Conservation (phyloP, 2,888 invertebrate species). For the Phaonia tiefii region DNA sequence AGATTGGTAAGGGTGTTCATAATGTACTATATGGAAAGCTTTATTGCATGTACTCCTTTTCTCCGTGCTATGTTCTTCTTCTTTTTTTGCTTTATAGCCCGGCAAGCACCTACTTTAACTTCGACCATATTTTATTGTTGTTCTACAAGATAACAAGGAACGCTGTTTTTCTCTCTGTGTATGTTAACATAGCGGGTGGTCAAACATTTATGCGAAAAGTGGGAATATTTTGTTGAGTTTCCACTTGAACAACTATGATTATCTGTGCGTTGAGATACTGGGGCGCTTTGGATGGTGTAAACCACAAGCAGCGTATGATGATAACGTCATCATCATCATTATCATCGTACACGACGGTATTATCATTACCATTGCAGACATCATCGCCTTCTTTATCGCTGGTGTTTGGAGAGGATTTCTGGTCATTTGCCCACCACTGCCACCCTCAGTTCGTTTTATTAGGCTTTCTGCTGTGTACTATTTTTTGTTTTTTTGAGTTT, state of each 20-base stretch:
- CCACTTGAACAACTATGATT: background rate
- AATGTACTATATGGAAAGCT: no score
- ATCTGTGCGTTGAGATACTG: background rate
- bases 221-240: slow-evolving; percentile 1
- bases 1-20: no score
- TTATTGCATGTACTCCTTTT: no score
- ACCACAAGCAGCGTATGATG: background rate
- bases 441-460: no score
- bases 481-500: background rate
- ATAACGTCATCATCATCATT: background rate
- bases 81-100: background rate
- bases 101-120: background rate
- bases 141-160: background rate
- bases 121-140: slow-evolving; percentile 12
- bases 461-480: no score
- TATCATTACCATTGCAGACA: background rate
- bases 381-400: slow-evolving; percentile 13
- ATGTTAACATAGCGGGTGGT: slow-evolving; percentile 1
- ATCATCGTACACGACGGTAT: background rate
- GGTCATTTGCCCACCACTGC: no score
- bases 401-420: slow-evolving; percentile 1
- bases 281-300: background rate
- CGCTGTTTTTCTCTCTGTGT: background rate
- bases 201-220: slow-evolving; percentile 18
- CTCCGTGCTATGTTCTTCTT: background rate